Base-by-base conservation (phyloP, 2,797 vertebrate genomes). In the Geotrypetes seraphini region DNA sequence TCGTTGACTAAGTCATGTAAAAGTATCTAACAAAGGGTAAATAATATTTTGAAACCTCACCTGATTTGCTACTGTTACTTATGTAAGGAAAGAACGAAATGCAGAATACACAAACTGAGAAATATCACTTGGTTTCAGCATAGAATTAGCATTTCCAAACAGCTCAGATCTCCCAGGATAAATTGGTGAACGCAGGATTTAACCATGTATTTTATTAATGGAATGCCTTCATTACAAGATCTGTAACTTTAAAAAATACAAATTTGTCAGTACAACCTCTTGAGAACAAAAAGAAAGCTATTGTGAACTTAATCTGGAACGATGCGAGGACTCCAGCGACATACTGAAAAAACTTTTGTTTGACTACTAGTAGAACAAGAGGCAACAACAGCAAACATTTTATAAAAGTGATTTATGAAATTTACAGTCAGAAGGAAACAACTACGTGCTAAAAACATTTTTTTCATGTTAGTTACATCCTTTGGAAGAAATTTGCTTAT, bases 121-220 rank as follows among this genome's bases (percentile, higher is more conserved):
- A n/a, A n/a, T n/a, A n/a, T n/a, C n/a, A n/a, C n/a, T n/a, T n/a
- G n/a, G n/a, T n/a, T n/a, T n/a, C n/a, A n/a, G n/a, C n/a, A n/a
- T n/a, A n/a, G n/a, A n/a, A n/a, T n/a, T n/a, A n/a, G n/a, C n/a
- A n/a, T n/a, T n/a, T n/a, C n/a, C n/a, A n/a, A n/a, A n/a, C n/a
- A n/a, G n/a, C n/a, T n/a, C n/a, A n/a, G n/a, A n/a, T n/a, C n/a
- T n/a, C n/a, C n/a, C n/a, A n/a, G n/a, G n/a, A n/a, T n/a, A n/a
- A n/a, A n/a, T n/a, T n/a, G n/a, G n/a, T n/a, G n/a, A n/a, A n/a
- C n/a, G n/a, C n/a, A n/a, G n/a, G n/a, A n/a, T n/a, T n/a, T n/a
- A n/a, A n/a, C n/a, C n/a, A n/a, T n/a, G 2, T n/a, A 45, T 71
- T 72, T 81, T 77, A 76, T 75, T 83, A 63, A 43, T 64, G 21